These are phyloP conservation scores for Heterotis niloticus DNA, from an alignment of 2,113 vertebrate species.

Conservation along the genomic window DNA sequence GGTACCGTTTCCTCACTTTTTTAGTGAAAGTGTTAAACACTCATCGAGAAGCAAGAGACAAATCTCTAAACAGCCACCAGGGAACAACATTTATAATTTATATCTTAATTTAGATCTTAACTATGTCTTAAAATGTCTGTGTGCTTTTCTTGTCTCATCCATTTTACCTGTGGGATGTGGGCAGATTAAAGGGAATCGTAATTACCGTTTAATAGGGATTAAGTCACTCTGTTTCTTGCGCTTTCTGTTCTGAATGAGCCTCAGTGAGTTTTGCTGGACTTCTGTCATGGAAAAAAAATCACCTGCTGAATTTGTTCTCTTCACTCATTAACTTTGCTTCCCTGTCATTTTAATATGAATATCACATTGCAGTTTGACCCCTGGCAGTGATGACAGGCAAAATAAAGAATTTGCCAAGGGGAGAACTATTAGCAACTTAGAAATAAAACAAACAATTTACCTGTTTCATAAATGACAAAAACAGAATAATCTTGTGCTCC, in stretches of 20 bases:
- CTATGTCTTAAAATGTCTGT: neutral
- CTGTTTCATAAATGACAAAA: constrained; percentile 7
- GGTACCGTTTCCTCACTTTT: neutral
- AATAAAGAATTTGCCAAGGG: neutral
- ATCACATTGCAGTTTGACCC: neutral
- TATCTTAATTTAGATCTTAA: constrained; percentile 5
- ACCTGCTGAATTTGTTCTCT: neutral
- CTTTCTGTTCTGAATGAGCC: neutral
- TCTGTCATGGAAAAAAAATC: constrained; percentile 17
- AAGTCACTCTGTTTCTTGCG: neutral
- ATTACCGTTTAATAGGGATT: neutral
- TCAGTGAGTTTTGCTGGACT: neutral
- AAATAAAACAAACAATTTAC: constrained; percentile 9
- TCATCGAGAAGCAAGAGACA: neutral
- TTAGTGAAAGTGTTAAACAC: neutral
- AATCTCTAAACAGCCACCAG: neutral
- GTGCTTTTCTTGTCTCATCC: neutral
- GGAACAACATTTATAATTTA: constrained; percentile 2
- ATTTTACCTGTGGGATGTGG: neutral
- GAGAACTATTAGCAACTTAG: neutral
- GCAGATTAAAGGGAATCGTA: neutral
- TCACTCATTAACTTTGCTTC: neutral
- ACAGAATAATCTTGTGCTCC: neutral
- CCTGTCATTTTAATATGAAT: neutral
- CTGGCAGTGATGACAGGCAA: neutral